Conservation (phyloP, 2,113 vertebrate species). For the Galemys pyrenaicus region DNA sequence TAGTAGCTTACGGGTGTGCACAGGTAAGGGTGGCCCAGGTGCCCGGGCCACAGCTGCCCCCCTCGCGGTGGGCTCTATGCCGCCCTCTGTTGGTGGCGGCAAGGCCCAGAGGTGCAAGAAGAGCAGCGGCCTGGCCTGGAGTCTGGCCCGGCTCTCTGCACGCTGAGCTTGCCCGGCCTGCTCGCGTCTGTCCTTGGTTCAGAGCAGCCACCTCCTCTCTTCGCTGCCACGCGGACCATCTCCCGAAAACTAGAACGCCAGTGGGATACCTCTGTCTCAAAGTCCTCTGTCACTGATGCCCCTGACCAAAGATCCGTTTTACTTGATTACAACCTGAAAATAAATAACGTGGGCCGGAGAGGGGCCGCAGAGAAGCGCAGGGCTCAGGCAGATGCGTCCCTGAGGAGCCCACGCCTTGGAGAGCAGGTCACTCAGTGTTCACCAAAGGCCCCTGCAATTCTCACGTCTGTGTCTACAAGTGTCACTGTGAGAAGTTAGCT, state of each 20-base stretch:
- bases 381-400: background rate
- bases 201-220: background rate
- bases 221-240: background rate
- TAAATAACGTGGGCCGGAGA: accelerated
- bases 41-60: too few species aligned
- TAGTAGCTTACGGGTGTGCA: background rate
- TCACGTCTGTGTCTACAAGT: background rate
- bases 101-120: accelerated
- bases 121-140: background rate
- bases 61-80: background rate
- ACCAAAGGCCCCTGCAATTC: background rate
- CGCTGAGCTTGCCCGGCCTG: too few species aligned
- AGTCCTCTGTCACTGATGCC: background rate
- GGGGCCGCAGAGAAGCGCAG: background rate
- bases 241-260: background rate
- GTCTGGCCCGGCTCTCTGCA: background rate
- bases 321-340: background rate
- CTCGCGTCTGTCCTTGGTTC: too few species aligned
- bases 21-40: too few species aligned
- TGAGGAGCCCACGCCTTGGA: background rate
- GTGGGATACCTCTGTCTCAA: background rate
- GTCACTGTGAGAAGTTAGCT: background rate
- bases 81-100: too few species aligned
- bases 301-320: background rate
- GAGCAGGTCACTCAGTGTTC: background rate